Base-by-base conservation (phyloP, 2,888 invertebrate genomes). In the Lypha dubia region DNA sequence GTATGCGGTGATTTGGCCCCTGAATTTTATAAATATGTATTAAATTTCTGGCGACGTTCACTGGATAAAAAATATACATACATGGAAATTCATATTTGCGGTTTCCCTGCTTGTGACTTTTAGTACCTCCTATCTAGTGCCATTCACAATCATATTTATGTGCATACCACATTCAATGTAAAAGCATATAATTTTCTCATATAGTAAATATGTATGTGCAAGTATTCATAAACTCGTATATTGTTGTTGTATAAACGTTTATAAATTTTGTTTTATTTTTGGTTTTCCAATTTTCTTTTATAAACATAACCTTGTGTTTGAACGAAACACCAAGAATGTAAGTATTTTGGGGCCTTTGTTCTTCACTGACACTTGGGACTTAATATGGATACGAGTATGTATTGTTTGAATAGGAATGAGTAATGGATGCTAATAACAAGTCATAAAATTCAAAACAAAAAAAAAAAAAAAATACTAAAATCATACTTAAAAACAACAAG, bases 271-370 rank as follows among this genome's bases (percentile, higher is more conserved):
- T 24, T 49, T 58, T 24, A 6, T 41, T 20, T 8, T 35, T 60
- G 15, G 4, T 41, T 62, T 38, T 77, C 24, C 53, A 38, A 41
- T 70, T 60, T 77, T 77, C 38, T 65, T 71, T 79, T 63, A 71
- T 58, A 65, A 58, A 65, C 65, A 44, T 73, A 35, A 28, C 79
- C 79, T 80, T 80, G 71, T 65, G 46, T 63, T 53, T 49, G 32
- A 5, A 28, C 24, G 24, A 17, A 46, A 73, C 20, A 58, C 56
- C 22, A 65, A 28, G 44, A 15, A 7, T 24, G 8, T n/a, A n/a
- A n/a, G n/a, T 20, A n/a, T 60, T 38, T 68, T 68, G 11, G 24
- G 13, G 7, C 20, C 17, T 28, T 65, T 67, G 22, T 67, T 35
- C 24, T 49, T 49, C 67, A 53, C 35, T 46, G 58, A 46, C 58